A percentile compares a stretch with the other conserved stretches of the same genome.
Conservation (phyloP, 2,888 invertebrate species). For the Ophion slaviceki region DNA sequence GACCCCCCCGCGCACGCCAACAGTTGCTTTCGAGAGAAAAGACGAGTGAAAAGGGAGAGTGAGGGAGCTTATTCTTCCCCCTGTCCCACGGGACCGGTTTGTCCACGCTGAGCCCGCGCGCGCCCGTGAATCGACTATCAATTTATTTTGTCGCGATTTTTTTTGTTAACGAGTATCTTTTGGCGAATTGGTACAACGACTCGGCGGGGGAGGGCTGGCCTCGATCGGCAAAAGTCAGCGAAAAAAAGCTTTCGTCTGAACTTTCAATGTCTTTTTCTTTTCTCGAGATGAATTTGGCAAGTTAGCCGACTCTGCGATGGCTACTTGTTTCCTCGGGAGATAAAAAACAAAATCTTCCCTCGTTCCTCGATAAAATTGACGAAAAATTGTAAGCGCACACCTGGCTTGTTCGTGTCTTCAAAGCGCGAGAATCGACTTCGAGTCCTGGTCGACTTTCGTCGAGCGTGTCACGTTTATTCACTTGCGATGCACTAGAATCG, state of each 20-base stretch:
- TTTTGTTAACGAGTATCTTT: conserved; percentile 69
- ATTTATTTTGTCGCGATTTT: conserved; percentile 79
- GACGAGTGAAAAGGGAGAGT: conserved; percentile 30
- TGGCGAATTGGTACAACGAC: conserved; percentile 13
- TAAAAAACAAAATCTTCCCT: too few relatives aligned
- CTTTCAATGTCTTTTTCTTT: too few relatives aligned
- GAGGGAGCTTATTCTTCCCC: conserved; percentile 68
- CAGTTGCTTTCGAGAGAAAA: conserved; percentile 23
- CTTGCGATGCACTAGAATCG: too few relatives aligned
- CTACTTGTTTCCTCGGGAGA: too few relatives aligned
- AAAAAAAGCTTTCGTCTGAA: background rate
- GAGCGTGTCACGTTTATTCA: too few relatives aligned
- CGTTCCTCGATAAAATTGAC: too few relatives aligned
- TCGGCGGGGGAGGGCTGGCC: background rate
- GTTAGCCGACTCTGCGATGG: too few relatives aligned
- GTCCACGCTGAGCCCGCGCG: conserved; percentile 63
- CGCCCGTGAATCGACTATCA: conserved; percentile 80
- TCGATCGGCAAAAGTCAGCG: background rate
- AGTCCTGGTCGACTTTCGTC: too few relatives aligned
- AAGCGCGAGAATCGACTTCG: too few relatives aligned
- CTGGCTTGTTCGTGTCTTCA: too few relatives aligned
- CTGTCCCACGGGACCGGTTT: conserved; percentile 80
- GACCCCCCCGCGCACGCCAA: background rate
- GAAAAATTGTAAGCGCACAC: too few relatives aligned
- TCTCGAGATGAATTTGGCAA: too few relatives aligned